Evolutionary conservation across 92 coral and sea anemone genomes (phyloP), one percentile per base, ranked within the genome.

Genomic region (Montipora capitata): DNA sequence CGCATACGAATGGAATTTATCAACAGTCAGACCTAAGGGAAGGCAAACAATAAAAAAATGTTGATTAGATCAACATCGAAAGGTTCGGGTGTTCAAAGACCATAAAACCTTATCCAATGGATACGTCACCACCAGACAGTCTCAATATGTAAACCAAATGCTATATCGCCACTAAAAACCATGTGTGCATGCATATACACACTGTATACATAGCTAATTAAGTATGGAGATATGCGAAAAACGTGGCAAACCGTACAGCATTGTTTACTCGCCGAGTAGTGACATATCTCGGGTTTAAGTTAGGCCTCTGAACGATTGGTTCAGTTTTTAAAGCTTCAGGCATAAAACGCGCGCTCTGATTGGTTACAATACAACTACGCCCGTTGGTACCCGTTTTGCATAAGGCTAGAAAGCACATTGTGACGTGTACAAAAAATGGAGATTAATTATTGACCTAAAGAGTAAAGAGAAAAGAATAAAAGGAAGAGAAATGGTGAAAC

Each of bases 11-110:
- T 69, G 72, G 10, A 27, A 3, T 6, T 49, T 79, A 44, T 79
- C 84, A 7, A 70, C 84, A 38, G 43, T 61, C 6, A 63, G 59
- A 43, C 84, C 84, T 79, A n/a, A 40, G 38, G 41, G 7, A 38
- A 0, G 17, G 3, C 40, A 18, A 3, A 8, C 40, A 18, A 3
- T 10, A 12, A 10, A 3, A 11, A 68, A 68, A 16, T 2, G 11
- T 5, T 38, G 42, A 5, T 68, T 27, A 63, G 68, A 0, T n/a
- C 7, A 15, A 17, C 3, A 8, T 54, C 14, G 61, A 10, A 11
- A 13, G 61, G 3, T 54, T 3, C 13, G 10, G 16, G 3, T 12
- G 61, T 54, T 11, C 61, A 63, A 63, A 63, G 68, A 54, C 61
- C 14, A 11, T 5, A 45, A 3, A 54, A 54, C 15, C 14, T 54